phyloP scores from a whole-genome alignment of 2,113 vertebrate species.

The Corvus hawaiiensis region DNA sequence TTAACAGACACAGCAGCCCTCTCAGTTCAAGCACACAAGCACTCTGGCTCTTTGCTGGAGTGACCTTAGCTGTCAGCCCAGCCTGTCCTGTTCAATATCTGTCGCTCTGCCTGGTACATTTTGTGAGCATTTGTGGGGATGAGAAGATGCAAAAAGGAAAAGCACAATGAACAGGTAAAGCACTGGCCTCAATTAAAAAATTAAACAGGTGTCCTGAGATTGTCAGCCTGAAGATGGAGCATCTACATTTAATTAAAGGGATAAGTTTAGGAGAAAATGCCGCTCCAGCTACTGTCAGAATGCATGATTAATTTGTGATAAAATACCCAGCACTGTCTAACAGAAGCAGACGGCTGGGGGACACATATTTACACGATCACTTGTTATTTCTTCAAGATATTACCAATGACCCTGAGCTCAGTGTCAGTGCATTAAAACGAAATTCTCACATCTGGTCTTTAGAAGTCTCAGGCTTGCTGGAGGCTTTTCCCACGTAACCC shows the following conservation, averaged over 20 bases:
- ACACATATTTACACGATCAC: slow-evolving; percentile 53
- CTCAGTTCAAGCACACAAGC: slow-evolving; percentile 31
- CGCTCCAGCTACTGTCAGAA: slow-evolving; percentile 63
- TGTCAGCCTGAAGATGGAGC: slow-evolving; percentile 59
- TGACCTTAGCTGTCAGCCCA: slow-evolving; percentile 67
- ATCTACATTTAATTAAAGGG: slow-evolving; percentile 66
- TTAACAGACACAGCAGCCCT: slow-evolving; percentile 38
- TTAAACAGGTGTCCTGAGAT: slow-evolving; percentile 56
- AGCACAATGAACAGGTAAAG: slow-evolving; percentile 12
- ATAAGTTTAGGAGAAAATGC: slow-evolving; percentile 54
- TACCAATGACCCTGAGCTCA: slow-evolving; percentile 51
- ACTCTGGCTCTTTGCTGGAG: not conserved
- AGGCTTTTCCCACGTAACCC: not conserved
- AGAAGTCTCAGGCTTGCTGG: not conserved
- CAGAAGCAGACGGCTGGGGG: slow-evolving; percentile 9
- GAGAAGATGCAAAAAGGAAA: not conserved
- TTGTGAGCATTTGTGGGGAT: not conserved
- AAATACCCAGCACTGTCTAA: slow-evolving; percentile 56
- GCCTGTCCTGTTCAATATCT: slow-evolving; percentile 50
- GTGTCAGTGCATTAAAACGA: slow-evolving; percentile 15
- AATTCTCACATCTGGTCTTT: slow-evolving; percentile 34
- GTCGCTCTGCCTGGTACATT: not conserved
- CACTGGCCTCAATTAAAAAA: slow-evolving; percentile 54
- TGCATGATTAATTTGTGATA: slow-evolving; percentile 70
- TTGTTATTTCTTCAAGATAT: slow-evolving; percentile 60